Base-by-base conservation (phyloP, 2,797 vertebrate genomes). In the Sciurus carolinensis region DNA sequence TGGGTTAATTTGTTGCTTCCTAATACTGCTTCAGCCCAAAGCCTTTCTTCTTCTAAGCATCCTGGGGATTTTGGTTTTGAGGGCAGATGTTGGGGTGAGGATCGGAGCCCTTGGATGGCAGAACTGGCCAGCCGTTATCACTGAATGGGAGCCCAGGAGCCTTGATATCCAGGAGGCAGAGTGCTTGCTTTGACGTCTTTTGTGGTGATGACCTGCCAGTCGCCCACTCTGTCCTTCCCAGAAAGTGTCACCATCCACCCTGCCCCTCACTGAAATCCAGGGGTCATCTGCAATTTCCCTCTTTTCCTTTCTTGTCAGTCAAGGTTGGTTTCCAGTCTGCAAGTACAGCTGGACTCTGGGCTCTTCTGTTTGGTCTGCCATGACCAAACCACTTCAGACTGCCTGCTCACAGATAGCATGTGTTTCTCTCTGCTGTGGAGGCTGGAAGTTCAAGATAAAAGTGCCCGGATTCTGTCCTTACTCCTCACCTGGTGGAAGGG, bases 151-250 rank as follows among this genome's bases (percentile, higher is more conserved):
- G 44, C 39, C 12, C 62, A 44, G 36, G 36, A 39, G 79, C 30
- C 33, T 39, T 5, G 1, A 7, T 20, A 11, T 81, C 13, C 64
- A 2, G 52, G 17, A 44, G 33, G 17, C 33, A 80, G 44, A 80
- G 62, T 81, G 85, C 52, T 94, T 80, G 24, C 67, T 93, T 84
- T 84, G 72, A 72, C 7, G 10, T 66, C 80, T 84, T 59, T 26
- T 79, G 52, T 73, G 82, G 33, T 72, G 18, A 86, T 67, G 42
- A 33, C 17, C 36, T 73, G 5, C 50, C 10, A 28, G 26, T 90
- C 66, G 28, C 67, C 71, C 28, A 64, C 20, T 39, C 14, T 75
- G 36, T 14, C 18, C 36, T 9, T 92, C 64, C 44, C 66, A 39
- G 44, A 13, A 90, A 82, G 72, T 28, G 77, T 91, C 69, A 87